These are phyloP conservation scores for Acanthosepion pharaonis DNA, from an alignment of 2,888 invertebrate species.

Conservation along the genomic window DNA sequence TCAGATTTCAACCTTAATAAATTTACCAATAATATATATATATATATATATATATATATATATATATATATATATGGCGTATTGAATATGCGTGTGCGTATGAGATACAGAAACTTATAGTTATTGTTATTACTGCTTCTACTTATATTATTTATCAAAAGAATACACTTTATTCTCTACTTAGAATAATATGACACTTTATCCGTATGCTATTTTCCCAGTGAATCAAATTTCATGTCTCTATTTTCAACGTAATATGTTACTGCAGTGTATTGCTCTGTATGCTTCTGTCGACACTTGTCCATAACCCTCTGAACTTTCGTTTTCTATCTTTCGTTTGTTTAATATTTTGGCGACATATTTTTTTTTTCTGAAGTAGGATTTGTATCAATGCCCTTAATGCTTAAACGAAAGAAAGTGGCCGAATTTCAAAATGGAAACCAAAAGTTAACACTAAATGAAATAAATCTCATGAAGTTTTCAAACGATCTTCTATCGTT, in stretches of 20 bases:
- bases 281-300: neutral
- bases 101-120: neutral
- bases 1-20: slow-evolving; percentile 6
- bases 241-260: neutral
- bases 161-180: neutral
- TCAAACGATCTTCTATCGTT: too few relatives aligned
- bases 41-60: too few relatives aligned
- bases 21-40: neutral
- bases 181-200: neutral
- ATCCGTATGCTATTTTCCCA: neutral
- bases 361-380: too few relatives aligned
- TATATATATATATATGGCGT: too few relatives aligned
- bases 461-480: too few relatives aligned
- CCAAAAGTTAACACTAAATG: too few relatives aligned
- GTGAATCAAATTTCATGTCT: neutral
- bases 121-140: neutral
- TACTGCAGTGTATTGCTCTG: neutral
- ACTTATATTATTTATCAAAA: slow-evolving; percentile 20
- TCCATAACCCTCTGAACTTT: neutral
- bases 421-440: too few relatives aligned
- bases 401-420: too few relatives aligned
- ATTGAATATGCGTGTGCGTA: neutral
- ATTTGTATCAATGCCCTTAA: too few relatives aligned
- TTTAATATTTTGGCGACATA: too few relatives aligned
- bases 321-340: too few relatives aligned